Conservation (phyloP, 2,888 invertebrate genomes). For the Neoitamus cyanurus region DNA sequence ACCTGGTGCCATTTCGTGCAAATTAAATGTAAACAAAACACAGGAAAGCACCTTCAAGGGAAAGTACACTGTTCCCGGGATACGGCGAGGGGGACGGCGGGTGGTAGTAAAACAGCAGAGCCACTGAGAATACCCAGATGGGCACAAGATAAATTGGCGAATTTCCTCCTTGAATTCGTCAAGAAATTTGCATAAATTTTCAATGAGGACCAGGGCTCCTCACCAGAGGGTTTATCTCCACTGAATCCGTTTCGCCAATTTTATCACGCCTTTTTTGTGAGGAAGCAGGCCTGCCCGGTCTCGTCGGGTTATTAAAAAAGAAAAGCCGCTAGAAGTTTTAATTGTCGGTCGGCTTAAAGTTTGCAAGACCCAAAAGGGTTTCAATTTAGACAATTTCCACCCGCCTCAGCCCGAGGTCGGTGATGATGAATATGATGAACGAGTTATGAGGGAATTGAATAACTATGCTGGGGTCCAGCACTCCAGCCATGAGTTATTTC, state of each 20-base stretch:
- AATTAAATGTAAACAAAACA: constrained; percentile 27
- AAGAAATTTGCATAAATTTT: constrained; percentile 31
- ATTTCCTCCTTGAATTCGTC: constrained; percentile 23
- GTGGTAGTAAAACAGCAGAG: neutral
- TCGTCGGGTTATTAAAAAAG: constrained; percentile 10
- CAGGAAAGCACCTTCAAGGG: neutral
- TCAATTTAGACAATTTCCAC: neutral
- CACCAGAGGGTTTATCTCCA: neutral
- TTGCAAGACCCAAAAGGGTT: neutral
- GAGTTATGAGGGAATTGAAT: neutral
- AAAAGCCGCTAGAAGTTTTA: constrained; percentile 14
- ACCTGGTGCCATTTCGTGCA: neutral
- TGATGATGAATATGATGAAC: neutral
- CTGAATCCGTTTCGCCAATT: neutral
- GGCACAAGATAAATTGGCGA: constrained; percentile 21
- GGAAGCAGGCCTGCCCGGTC: neutral
- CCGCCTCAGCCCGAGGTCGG: neutral
- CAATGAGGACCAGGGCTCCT: neutral
- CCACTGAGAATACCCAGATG: constrained; percentile 19
- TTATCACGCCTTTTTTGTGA: neutral
- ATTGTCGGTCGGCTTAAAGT: constrained; percentile 20
- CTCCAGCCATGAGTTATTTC: neutral
- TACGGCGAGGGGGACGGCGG: neutral
- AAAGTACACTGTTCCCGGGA: neutral
- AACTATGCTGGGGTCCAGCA: too few species aligned